These are phyloP conservation scores for Saturnia japonica DNA, from an alignment of 2,888 invertebrate species.

Conservation along the genomic window DNA sequence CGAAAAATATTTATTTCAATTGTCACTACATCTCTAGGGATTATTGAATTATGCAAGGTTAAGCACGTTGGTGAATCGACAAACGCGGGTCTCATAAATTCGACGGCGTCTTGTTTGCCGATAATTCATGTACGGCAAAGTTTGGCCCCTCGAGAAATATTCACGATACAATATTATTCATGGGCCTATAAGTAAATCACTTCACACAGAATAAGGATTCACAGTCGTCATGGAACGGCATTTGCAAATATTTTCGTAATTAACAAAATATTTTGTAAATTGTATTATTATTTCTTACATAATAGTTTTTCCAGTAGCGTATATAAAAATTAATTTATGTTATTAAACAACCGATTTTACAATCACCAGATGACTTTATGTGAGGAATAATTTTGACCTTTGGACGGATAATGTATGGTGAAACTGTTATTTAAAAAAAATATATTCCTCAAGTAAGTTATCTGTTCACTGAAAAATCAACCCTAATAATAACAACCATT, in stretches of 20 bases:
- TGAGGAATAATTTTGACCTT: too few relatives aligned
- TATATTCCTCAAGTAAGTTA: too few relatives aligned
- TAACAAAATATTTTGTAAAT: too few relatives aligned
- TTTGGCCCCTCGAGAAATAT: slow-evolving; percentile 35
- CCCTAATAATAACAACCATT: too few relatives aligned
- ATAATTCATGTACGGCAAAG: slow-evolving; percentile 59
- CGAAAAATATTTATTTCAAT: slow-evolving; percentile 27
- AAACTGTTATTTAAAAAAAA: too few relatives aligned
- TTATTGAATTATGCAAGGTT: slow-evolving; percentile 53
- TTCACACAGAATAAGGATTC: slow-evolving; percentile 48
- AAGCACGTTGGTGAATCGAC: slow-evolving; percentile 42
- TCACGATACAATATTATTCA: slow-evolving; percentile 53
- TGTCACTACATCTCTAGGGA: slow-evolving; percentile 41
- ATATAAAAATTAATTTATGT: neutral
- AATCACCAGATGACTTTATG: too few relatives aligned
- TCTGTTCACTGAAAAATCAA: too few relatives aligned
- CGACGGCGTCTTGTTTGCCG: slow-evolving; percentile 48
- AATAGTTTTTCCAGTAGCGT: neutral
- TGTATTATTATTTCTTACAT: too few relatives aligned
- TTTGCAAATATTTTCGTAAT: neutral
- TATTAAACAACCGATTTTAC: too few relatives aligned
- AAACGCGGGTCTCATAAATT: slow-evolving; percentile 52
- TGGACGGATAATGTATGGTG: too few relatives aligned
- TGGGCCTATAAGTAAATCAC: slow-evolving; percentile 56
- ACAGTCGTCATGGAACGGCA: slow-evolving; percentile 28